Evolutionary conservation across 2,797 vertebrate genomes (phyloP), one percentile per base, ranked within the genome.

Genomic region (Enteromius unitaeniatus): DNA sequence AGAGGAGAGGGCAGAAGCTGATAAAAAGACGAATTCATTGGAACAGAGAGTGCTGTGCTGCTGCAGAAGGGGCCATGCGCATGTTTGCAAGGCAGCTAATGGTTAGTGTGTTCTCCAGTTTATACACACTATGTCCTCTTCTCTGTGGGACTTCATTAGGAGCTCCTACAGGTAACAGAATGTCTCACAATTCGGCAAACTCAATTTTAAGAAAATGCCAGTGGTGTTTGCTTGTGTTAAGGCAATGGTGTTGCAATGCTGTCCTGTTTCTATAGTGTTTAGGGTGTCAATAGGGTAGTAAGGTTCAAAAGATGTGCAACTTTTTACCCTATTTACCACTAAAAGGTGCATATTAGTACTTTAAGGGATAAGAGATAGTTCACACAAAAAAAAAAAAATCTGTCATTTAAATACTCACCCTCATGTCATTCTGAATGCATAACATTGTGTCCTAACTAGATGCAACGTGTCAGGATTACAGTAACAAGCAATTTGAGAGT

Each of bases 21-120:
- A 47, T 72, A 45, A 49, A 67, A 64, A 73, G 75, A 70, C 10
- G 34, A 58, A 76, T 47, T 28, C 42, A 78, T 19, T 45, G 37
- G 31, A 58, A 65, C 34, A 77, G 69, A n/a, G 60, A 70, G 55
- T 47, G 67, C 68, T 51, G 42, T 49, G 72, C 34, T 67, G 23
- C 40, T 64, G 55, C 3, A 40, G 58, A 53, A n/a, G 34, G 72
- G n/a, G 15, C 5, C 47, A 40, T 42, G 14, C 2, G 15, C 31
- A 67, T 82, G 34, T 82, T 72, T 76, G 31, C 23, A 31, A 34
- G n/a, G 34, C 26, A 55, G 73, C 64, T 55, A 65, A 47, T 83
- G 81, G 47, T 58, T 64, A 67, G 37, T 28, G 4, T 58, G 49
- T 55, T 68, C 62, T 45, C 6, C 45, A 67, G 49, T 31, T 4